A percentile compares a stretch with the other conserved stretches of the same genome.
Conservation (phyloP, 2,113 vertebrate species). For the Dasyurus viverrinus region DNA sequence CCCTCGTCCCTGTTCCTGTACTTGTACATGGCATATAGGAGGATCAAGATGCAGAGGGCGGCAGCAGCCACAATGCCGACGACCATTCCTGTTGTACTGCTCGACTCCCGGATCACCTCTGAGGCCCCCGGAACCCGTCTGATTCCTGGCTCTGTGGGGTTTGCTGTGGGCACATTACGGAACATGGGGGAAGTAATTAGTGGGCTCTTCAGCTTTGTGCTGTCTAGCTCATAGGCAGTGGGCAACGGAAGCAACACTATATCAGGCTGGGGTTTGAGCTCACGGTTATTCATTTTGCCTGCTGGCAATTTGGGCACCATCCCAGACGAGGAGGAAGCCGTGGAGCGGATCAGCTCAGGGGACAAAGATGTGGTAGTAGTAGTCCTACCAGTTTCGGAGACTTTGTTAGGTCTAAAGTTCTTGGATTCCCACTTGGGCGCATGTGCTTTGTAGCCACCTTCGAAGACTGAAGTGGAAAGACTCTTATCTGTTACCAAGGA, state of each 20-base stretch:
- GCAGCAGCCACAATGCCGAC: constrained; percentile 99
- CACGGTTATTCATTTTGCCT: constrained; percentile 98
- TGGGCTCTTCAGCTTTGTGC: constrained; percentile 97
- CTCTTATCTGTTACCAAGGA: constrained; percentile 99
- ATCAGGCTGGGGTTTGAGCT: constrained; percentile 98
- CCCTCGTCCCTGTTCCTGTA: constrained; percentile 99
- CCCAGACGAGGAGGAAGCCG: constrained; percentile 94
- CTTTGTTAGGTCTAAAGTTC: constrained; percentile 99
- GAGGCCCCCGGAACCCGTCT: constrained; percentile 98
- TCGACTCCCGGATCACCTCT: constrained; percentile 99
- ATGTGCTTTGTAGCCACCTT: constrained; percentile 99
- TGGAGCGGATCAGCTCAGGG: constrained; percentile 98
- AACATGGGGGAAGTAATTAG: constrained; percentile 99
- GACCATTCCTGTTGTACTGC: constrained; percentile 99
- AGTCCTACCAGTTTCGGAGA: constrained; percentile 97
- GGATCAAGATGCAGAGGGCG: constrained; percentile 99
- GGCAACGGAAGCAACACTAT: constrained; percentile 99
- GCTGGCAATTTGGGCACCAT: constrained; percentile 96
- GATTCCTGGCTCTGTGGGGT: constrained; percentile 99
- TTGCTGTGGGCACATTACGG: constrained; percentile 99
- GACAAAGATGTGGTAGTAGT: constrained; percentile 94
- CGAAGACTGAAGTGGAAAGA: constrained; percentile 98
- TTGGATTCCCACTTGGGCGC: constrained; percentile 98
- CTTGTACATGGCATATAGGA: constrained; percentile 99
- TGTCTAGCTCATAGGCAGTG: constrained; percentile 99